These are phyloP conservation scores for Ips nitidus DNA, from an alignment of 1,140 invertebrate genomes.

Conservation along the genomic window DNA sequence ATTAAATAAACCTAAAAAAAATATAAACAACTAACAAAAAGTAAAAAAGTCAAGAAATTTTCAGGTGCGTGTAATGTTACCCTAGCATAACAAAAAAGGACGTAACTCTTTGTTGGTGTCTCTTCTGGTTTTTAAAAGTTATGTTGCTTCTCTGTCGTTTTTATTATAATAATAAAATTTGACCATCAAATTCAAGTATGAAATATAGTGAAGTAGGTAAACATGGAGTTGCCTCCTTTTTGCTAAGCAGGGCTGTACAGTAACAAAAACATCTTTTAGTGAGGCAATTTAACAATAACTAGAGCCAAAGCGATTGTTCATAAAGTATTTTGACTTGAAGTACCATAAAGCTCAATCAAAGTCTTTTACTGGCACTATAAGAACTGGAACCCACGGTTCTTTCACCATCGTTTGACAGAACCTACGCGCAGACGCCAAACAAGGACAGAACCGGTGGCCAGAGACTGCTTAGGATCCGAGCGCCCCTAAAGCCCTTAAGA, in stretches of 20 bases:
- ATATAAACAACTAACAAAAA: not conserved
- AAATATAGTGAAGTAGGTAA: too few species aligned
- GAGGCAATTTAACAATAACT: too few species aligned
- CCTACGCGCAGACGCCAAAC: not conserved
- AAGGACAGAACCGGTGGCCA: conserved; percentile 43
- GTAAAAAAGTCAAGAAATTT: not conserved
- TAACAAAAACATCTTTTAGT: too few species aligned
- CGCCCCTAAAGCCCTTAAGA: conserved; percentile 46
- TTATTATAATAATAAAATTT: too few species aligned
- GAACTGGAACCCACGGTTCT: conserved; percentile 22
- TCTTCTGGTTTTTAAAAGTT: too few species aligned
- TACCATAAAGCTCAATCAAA: conserved; percentile 9
- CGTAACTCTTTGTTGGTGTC: too few species aligned
- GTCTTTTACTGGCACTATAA: conserved; percentile 23
- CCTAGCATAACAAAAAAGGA: not conserved
- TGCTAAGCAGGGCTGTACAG: too few species aligned
- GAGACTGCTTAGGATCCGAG: conserved; percentile 51
- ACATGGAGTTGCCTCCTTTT: too few species aligned
- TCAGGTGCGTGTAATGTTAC: not conserved
- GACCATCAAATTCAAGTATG: too few species aligned
- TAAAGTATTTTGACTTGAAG: not conserved
- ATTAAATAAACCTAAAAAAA: not conserved
- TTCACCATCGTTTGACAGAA: not conserved
- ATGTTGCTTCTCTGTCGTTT: too few species aligned
- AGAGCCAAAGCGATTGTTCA: too few species aligned